Evolutionary conservation across 2,113 vertebrate species (phyloP), one percentile per base, ranked within the genome.

Genomic region (Cervus canadensis): DNA sequence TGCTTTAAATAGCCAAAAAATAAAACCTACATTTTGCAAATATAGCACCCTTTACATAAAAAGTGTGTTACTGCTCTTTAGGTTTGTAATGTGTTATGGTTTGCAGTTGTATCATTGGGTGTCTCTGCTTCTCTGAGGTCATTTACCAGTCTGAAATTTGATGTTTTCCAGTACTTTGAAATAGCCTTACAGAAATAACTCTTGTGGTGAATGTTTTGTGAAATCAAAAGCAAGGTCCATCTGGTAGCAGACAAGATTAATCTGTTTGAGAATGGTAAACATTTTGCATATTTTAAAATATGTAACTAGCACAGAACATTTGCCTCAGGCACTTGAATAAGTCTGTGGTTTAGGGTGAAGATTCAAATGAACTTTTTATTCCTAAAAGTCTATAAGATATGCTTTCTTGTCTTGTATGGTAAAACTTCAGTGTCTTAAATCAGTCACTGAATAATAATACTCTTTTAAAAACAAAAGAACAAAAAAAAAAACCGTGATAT

Each of bases 211-310:
- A 67, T 52, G 48, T 92, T 92, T 78, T 92, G 28, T 89, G 87
- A 92, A 90, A 60, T 79, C 82, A 78, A 84, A 92, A 95, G 26
- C 64, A 87, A n/a, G 28, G 23, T 81, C 85, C 45, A 87, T 90
- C 74, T 97, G 79, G 52, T 95, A 84, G 56, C 36, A 81, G 57
- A 82, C 59, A 62, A 95, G 56, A 97, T 89, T 67, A 87, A 87
- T 94, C 92, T 87, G 7, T 79, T 71, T 79, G 91, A 79, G n/a
- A 52, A 94, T 87, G 52, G 8, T 91, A 95, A 93, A 89, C 33
- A 92, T 82, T 76, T 76, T 78, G 33, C 62, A 78, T 95, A 64
- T 97, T 93, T 95, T 57, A 67, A 93, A 95, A 86, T 96, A 92
- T 59, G 52, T 84, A 96, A 83, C 33, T 79, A 23, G 64, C 76